These are phyloP conservation scores for Coenobita brevimanus DNA, from an alignment of 1,140 invertebrate species.

Conservation along the genomic window DNA sequence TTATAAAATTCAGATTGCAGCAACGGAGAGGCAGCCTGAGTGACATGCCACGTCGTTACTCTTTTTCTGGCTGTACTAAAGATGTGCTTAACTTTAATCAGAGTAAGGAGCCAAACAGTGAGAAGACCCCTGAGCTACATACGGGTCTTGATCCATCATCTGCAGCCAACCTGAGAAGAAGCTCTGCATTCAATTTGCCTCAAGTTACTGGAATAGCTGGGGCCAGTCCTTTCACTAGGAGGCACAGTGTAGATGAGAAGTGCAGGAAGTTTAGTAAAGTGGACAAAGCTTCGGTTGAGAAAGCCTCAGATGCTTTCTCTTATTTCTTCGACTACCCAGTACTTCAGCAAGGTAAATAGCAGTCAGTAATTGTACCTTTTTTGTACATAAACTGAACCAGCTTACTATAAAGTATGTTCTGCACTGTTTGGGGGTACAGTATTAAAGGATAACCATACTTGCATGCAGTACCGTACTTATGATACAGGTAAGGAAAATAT, in stretches of 20 bases:
- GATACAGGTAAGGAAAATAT: too few relatives aligned
- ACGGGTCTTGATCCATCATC: background rate
- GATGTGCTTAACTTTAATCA: constrained; percentile 22
- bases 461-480: too few relatives aligned
- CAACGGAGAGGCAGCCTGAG: constrained; percentile 42
- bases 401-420: too few relatives aligned
- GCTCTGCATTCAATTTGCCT: constrained; percentile 27
- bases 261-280: constrained; percentile 22
- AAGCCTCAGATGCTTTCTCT: constrained; percentile 51
- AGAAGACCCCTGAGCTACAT: constrained; percentile 23
- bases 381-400: too few relatives aligned
- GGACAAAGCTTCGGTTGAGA: constrained; percentile 47
- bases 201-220: background rate
- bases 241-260: constrained; percentile 45
- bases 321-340: constrained; percentile 59
- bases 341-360: constrained; percentile 49
- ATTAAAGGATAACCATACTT: too few relatives aligned
- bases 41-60: constrained; percentile 31
- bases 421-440: too few relatives aligned
- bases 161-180: background rate
- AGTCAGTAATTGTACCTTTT: too few relatives aligned
- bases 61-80: constrained; percentile 38
- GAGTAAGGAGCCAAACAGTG: constrained; percentile 18
- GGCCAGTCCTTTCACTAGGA: background rate
- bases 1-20: constrained; percentile 20